Conservation (phyloP, 2,113 vertebrate species). For the Sylvietta virens region DNA sequence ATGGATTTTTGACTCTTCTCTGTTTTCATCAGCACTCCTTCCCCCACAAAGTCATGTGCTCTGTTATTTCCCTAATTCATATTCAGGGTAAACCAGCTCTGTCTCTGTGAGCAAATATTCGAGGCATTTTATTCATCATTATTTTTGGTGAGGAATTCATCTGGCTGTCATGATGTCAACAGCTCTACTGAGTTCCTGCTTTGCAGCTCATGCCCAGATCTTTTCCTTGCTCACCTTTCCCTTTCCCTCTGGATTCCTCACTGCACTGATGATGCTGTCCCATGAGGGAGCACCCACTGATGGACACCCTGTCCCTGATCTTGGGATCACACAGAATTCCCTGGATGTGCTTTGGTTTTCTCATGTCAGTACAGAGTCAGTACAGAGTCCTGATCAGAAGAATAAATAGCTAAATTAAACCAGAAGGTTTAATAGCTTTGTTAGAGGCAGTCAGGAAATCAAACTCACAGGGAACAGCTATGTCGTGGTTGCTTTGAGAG, state of each 20-base stretch:
- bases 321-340: neutral
- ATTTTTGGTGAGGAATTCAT: conserved; percentile 29
- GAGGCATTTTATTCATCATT: conserved; percentile 20
- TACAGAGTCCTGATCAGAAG: neutral
- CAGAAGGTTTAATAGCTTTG: neutral
- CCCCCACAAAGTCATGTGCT: conserved; percentile 51
- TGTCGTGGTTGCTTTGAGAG: neutral
- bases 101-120: conserved; percentile 41
- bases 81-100: conserved; percentile 19
- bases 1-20: neutral
- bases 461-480: neutral
- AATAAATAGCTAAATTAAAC: neutral
- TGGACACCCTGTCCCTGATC: neutral
- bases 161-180: neutral
- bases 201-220: neutral
- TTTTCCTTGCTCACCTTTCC: neutral
- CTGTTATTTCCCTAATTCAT: neutral
- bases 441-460: neutral
- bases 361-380: neutral
- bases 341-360: neutral
- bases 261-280: neutral
- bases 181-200: neutral
- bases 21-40: conserved; percentile 4
- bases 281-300: neutral
- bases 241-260: neutral